Base-by-base conservation (phyloP, 2,888 invertebrate species). In the Metacarcinus magister region DNA sequence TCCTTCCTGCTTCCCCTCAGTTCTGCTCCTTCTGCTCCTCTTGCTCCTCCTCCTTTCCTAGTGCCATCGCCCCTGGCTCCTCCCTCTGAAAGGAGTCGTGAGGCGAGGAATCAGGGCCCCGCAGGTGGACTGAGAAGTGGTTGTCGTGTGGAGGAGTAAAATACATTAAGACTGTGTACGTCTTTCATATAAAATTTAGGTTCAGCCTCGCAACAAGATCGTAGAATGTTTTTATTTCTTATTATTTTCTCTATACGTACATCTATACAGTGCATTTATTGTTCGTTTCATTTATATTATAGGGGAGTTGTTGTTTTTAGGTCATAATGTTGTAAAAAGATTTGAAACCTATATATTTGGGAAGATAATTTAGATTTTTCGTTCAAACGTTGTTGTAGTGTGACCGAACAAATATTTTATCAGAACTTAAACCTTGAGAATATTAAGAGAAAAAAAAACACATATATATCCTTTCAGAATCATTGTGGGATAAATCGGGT, bases 161-260 rank as follows among this genome's bases (percentile, higher is more conserved):
- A 82, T 82, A 32, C 32, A 32, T 82, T 32, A 82, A 82, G 23
- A 28, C 32, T 23, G 82, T 82, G 32, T 82, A 32, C 82, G 32
- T 28, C 32, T 13, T 32, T 28, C 82, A 67, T n/a, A 67, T 67
- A 5, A 67, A n/a, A 67, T 67, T 67, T n/a, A 67, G 67, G 67
- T n/a, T 67, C n/a, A 67, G 67, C n/a, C 67, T 16, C n/a, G n/a
- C 67, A 67, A 67, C 67, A 67, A n/a, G 67, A 67, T n/a, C n/a
- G 67, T 67, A 67, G n/a, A 67, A n/a, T n/a, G n/a, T 23, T 54
- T 54, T 54, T 54, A 19, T 54, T 19, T 54, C 19, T 19, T 54
- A 19, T 19, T 54, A 54, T 54, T 54, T 54, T 54, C 19, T 19
- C 19, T 48, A 48, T 48, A 48, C 48, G 48, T 54, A 54, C 16